phyloP scores from a whole-genome alignment of 1,140 invertebrate species.

The Maconellicoccus hirsutus region DNA sequence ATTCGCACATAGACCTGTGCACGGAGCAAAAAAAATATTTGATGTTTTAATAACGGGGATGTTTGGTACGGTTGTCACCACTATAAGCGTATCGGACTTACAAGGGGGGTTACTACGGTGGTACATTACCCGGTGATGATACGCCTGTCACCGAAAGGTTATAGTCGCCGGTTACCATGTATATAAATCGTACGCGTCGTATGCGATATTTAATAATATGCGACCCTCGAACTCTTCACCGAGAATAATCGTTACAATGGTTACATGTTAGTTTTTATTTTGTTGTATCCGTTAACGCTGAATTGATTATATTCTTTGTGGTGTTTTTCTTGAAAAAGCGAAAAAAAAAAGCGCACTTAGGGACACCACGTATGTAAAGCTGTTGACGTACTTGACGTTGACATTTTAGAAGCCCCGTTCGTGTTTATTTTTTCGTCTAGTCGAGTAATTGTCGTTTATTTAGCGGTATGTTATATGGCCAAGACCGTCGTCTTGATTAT shows the following conservation, averaged over 20 bases:
- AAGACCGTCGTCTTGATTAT: too few species aligned
- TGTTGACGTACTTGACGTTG: too few species aligned
- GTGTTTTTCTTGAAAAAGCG: neutral
- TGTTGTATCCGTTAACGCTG: conserved; percentile 7
- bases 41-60: conserved; percentile 8
- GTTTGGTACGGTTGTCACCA: neutral
- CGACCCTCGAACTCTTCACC: conserved; percentile 6
- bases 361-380: too few species aligned
- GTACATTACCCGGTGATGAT: conserved; percentile 3
- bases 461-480: too few species aligned
- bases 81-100: neutral
- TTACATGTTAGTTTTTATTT: conserved; percentile 10
- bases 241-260: conserved; percentile 8
- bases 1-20: too few species aligned
- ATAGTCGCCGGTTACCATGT: neutral
- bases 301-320: neutral
- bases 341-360: too few species aligned
- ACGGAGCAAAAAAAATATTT: neutral
- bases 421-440: too few species aligned
- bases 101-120: neutral
- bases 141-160: conserved; percentile 2
- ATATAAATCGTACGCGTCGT: neutral
- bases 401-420: too few species aligned
- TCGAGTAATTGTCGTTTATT: too few species aligned
- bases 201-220: neutral